Percentiles rank a stretch among this genome's conserved stretches.
phyloP scores from a whole-genome alignment of 1,140 invertebrate genomes.

The Mizuhopecten yessoensis region DNA sequence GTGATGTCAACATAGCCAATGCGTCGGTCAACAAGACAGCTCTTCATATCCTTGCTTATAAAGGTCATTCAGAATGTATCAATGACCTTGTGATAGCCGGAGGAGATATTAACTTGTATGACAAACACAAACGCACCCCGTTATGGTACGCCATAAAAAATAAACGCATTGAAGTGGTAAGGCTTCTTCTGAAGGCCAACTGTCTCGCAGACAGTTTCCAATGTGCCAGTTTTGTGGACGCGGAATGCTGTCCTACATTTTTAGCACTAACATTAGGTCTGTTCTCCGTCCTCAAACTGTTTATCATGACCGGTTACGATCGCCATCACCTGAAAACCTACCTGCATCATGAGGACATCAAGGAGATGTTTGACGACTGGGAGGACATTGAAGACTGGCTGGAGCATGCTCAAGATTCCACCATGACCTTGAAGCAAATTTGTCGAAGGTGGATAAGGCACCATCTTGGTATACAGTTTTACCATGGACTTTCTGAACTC shows the following conservation, averaged over 20 bases:
- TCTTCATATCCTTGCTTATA: conserved; percentile 78
- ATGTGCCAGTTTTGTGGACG: conserved; percentile 59
- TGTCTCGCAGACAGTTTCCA: conserved; percentile 71
- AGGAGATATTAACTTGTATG: conserved; percentile 73
- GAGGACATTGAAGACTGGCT: conserved; percentile 69
- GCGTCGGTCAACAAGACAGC: conserved; percentile 67
- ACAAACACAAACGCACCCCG: conserved; percentile 68
- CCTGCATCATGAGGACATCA: conserved; percentile 56
- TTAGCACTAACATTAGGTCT: conserved; percentile 63
- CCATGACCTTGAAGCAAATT: conserved; percentile 67
- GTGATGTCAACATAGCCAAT: conserved; percentile 75
- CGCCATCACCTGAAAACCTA: conserved; percentile 65
- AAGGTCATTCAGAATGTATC: conserved; percentile 77
- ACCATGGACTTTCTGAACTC: conserved; percentile 66
- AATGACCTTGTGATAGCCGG: conserved; percentile 70
- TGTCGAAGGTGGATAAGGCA: conserved; percentile 74
- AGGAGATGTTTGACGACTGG: conserved; percentile 38
- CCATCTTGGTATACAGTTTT: conserved; percentile 67
- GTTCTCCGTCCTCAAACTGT: conserved; percentile 69
- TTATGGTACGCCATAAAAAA: conserved; percentile 77
- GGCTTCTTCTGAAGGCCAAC: conserved; percentile 74
- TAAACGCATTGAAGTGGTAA: conserved; percentile 70
- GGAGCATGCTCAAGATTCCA: conserved; percentile 61
- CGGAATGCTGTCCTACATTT: conserved; percentile 66
- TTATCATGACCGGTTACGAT: conserved; percentile 75